A percentile compares a stretch with the other conserved stretches of the same genome.
Conservation (phyloP, 1,140 invertebrate species). For the Euborellia annulipes region DNA sequence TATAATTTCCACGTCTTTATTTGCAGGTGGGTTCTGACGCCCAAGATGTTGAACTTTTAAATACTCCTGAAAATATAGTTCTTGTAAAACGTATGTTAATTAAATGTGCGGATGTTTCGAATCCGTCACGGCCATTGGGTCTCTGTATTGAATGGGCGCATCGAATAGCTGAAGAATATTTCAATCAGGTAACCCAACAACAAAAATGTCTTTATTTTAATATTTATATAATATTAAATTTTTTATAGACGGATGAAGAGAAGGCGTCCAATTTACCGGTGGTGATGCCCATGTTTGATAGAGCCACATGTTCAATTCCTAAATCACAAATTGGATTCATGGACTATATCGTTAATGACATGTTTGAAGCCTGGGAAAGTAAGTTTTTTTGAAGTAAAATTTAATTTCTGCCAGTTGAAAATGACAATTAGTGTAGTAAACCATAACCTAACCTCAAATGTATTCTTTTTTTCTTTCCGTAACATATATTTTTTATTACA, state of each 20-base stretch:
- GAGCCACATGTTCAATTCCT: slow-evolving; percentile 81
- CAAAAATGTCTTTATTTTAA: background rate
- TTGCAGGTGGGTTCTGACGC: no score
- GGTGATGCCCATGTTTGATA: slow-evolving; percentile 93
- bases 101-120: slow-evolving; percentile 93
- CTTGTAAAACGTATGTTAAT: slow-evolving; percentile 88
- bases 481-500: no score
- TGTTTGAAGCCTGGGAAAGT: slow-evolving; percentile 96
- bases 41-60: slow-evolving; percentile 11
- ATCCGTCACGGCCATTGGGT: slow-evolving; percentile 70
- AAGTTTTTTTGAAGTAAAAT: no score
- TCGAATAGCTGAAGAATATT: slow-evolving; percentile 80
- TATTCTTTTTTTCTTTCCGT: no score
- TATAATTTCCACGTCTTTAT: no score
- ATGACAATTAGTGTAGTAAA: no score
- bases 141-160: slow-evolving; percentile 83
- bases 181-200: slow-evolving; percentile 44
- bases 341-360: slow-evolving; percentile 90
- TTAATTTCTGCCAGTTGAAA: no score
- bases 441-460: no score
- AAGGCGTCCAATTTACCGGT: slow-evolving; percentile 69
- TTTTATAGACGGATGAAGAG: slow-evolving; percentile 77
- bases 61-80: slow-evolving; percentile 58
- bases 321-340: slow-evolving; percentile 94
- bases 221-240: background rate